Evolutionary conservation across 2,888 invertebrate species (phyloP).

Genomic region (Tachystola acroxantha): DNA sequence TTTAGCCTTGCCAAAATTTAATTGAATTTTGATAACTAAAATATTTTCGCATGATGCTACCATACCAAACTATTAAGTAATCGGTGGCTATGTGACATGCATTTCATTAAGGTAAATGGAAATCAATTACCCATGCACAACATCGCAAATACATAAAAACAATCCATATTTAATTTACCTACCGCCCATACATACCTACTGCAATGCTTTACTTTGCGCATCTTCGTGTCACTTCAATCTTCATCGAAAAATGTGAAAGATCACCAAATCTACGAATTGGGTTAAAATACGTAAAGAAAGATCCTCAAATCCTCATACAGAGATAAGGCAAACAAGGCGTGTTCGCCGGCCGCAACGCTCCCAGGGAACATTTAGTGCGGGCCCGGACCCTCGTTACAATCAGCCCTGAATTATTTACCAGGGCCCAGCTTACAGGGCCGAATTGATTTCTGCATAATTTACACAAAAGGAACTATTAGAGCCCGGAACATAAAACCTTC

Average conservation of each 20-base stretch:
- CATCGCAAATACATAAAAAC: too few relatives aligned
- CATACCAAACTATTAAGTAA: too few relatives aligned
- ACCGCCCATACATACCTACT: too few relatives aligned
- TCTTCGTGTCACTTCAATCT: too few relatives aligned
- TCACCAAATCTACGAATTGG: constrained; percentile 8
- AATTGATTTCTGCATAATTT: constrained; percentile 75
- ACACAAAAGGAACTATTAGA: constrained; percentile 48
- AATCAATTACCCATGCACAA: too few relatives aligned
- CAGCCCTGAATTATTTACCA: constrained; percentile 71
- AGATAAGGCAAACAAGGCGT: constrained; percentile 54
- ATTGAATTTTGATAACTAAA: too few relatives aligned
- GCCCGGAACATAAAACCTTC: constrained; percentile 41
- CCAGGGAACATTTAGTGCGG: constrained; percentile 60
- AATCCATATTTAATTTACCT: too few relatives aligned
- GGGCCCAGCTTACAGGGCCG: constrained; percentile 54
- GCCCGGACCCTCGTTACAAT: constrained; percentile 68
- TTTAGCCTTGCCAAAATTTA: too few relatives aligned
- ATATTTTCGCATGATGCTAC: too few relatives aligned
- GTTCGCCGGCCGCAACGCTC: constrained; percentile 50
- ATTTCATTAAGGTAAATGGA: too few relatives aligned
- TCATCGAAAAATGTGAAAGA: neutral
- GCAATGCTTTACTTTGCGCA: too few relatives aligned
- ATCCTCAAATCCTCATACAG: constrained; percentile 42
- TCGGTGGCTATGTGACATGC: too few relatives aligned
- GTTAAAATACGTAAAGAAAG: constrained; percentile 30